Percentiles rank a stretch among this genome's conserved stretches.
phyloP scores from a whole-genome alignment of 2,113 vertebrate genomes.

The Poicephalus gulielmi region DNA sequence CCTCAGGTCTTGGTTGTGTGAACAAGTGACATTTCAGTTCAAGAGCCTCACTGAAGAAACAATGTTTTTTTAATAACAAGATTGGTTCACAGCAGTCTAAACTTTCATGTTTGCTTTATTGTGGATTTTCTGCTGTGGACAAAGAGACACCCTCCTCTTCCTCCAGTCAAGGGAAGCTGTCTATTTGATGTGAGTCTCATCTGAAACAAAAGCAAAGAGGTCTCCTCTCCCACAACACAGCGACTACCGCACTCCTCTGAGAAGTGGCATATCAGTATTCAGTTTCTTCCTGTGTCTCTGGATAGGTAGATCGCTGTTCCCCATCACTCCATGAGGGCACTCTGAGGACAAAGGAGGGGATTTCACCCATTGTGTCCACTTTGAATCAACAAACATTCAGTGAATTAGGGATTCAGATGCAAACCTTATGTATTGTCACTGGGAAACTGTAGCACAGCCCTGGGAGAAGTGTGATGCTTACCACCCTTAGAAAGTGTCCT shows the following conservation, averaged over 20 bases:
- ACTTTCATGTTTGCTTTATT: not conserved
- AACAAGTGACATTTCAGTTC: not conserved
- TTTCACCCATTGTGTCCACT: not conserved
- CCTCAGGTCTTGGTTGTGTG: not conserved
- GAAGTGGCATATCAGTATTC: not conserved
- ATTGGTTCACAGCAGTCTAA: not conserved
- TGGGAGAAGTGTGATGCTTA: not conserved
- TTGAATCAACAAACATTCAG: not conserved
- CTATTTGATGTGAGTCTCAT: not conserved
- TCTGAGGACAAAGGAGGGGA: not conserved
- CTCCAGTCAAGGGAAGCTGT: not conserved
- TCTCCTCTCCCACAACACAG: not conserved
- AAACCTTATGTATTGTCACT: not conserved
- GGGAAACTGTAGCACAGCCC: not conserved
- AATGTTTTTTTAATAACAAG: not conserved
- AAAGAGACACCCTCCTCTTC: not conserved
- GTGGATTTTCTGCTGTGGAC: not conserved
- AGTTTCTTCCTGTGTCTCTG: not conserved
- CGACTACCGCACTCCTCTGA: not conserved
- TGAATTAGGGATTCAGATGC: not conserved
- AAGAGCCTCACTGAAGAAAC: not conserved
- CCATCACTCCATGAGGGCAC: rapidly evolving
- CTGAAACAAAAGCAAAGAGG: not conserved
- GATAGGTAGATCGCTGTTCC: not conserved
- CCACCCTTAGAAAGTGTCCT: not conserved